These are phyloP conservation scores for Polyergus mexicanus DNA, from an alignment of 1,140 invertebrate species.

Conservation along the genomic window DNA sequence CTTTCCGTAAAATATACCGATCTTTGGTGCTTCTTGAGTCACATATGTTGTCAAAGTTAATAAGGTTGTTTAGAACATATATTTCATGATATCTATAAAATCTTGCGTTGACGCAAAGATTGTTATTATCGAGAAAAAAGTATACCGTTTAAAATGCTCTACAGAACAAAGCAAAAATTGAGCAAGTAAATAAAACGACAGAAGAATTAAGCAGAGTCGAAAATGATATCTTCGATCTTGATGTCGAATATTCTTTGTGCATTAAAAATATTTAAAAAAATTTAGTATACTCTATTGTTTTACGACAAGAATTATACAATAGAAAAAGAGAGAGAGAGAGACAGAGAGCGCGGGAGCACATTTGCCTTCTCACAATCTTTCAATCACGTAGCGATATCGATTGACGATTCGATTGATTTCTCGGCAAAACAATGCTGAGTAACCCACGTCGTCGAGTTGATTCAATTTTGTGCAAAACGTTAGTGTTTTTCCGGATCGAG, in stretches of 20 bases:
- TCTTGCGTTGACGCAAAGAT: too few species aligned
- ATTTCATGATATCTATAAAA: too few species aligned
- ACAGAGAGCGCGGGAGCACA: not conserved
- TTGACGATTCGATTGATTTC: not conserved
- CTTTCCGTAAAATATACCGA: not conserved
- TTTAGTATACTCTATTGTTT: not conserved
- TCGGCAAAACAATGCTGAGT: conserved; percentile 37
- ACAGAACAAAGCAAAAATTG: too few species aligned
- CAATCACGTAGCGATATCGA: not conserved
- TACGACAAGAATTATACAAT: not conserved
- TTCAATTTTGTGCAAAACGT: conserved; percentile 29
- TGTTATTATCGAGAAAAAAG: too few species aligned
- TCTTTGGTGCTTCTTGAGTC: too few species aligned
- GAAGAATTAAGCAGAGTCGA: not conserved
- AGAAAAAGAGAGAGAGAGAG: too few species aligned
- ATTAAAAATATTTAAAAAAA: too few species aligned
- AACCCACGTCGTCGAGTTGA: conserved; percentile 2
- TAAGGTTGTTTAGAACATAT: too few species aligned
- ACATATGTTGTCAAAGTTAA: too few species aligned
- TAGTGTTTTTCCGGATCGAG: conserved; percentile 36
- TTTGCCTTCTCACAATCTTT: conserved; percentile 13
- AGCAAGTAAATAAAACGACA: too few species aligned
- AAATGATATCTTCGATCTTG: not conserved
- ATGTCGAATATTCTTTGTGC: not conserved
- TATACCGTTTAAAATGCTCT: too few species aligned